These are phyloP conservation scores for Tuta absoluta DNA, from an alignment of 2,888 invertebrate species.

Conservation along the genomic window DNA sequence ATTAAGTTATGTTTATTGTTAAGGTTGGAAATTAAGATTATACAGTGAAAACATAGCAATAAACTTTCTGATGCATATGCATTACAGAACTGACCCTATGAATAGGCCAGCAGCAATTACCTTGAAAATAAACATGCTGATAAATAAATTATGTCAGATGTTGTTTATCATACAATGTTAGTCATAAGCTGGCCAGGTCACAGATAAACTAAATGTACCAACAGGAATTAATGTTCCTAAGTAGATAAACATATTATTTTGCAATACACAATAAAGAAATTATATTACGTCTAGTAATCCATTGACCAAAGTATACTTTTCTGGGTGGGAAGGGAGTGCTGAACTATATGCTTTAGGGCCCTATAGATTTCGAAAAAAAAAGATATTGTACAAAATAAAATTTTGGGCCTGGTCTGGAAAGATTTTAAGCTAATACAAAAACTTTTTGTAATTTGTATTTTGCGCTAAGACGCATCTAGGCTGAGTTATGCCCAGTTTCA, in stretches of 20 bases:
- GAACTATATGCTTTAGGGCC: too few relatives aligned
- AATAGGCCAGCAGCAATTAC: slow-evolving; percentile 13
- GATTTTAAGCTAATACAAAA: too few relatives aligned
- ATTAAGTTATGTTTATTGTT: too few relatives aligned
- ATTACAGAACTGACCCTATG: slow-evolving; percentile 6
- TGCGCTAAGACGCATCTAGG: too few relatives aligned
- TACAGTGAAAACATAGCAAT: not conserved
- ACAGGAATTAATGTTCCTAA: slow-evolving; percentile 40
- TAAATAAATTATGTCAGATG: slow-evolving; percentile 47
- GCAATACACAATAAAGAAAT: not conserved
- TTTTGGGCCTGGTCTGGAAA: too few relatives aligned
- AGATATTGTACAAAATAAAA: too few relatives aligned
- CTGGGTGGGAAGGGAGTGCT: too few relatives aligned
- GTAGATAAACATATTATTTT: slow-evolving; percentile 26
- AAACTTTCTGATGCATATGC: not conserved
- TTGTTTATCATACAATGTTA: slow-evolving; percentile 45
- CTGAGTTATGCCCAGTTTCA: too few relatives aligned
- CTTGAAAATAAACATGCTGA: slow-evolving; percentile 43
- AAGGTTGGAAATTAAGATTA: not conserved
- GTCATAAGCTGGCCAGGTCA: slow-evolving; percentile 48
- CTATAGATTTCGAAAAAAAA: too few relatives aligned
- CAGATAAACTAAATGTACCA: slow-evolving; percentile 39
- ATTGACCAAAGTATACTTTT: too few relatives aligned
- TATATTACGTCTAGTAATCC: too few relatives aligned
- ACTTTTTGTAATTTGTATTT: too few relatives aligned